Evolutionary conservation across 2,113 vertebrate species (phyloP).

Genomic region (Cyprinodon variegatus): DNA sequence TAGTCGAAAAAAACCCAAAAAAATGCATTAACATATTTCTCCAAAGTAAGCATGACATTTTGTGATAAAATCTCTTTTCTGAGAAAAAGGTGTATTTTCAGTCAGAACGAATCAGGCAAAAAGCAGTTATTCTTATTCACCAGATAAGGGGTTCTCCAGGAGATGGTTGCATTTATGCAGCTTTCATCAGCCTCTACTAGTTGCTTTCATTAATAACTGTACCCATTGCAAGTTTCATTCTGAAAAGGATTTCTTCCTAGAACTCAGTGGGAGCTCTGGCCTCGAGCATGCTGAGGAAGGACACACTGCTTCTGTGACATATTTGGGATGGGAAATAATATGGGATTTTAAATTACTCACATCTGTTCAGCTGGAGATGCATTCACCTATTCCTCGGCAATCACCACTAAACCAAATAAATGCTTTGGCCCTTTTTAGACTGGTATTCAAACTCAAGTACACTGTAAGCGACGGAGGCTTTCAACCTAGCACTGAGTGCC

Average conservation of each 20-base stretch:
- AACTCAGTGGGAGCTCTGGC: conserved; percentile 9
- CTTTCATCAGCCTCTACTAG: conserved; percentile 5
- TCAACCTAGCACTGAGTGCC: conserved; percentile 34
- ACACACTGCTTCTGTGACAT: conserved; percentile 24
- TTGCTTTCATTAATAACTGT: conserved; percentile 44
- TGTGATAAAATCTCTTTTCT: background rate
- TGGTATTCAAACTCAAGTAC: conserved; percentile 46
- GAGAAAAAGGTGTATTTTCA: conserved; percentile 5
- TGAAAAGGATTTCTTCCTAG: conserved; percentile 36
- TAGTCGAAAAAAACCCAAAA: background rate
- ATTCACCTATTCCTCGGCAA: conserved; percentile 14
- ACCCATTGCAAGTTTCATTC: conserved; percentile 28
- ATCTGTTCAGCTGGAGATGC: conserved; percentile 43
- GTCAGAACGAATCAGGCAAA: conserved; percentile 25
- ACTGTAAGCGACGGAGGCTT: conserved; percentile 48
- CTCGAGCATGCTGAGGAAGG: background rate
- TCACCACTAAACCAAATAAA: conserved; percentile 44
- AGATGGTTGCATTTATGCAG: background rate
- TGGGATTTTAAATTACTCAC: conserved; percentile 42
- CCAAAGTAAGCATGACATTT: background rate
- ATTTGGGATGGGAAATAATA: conserved; percentile 59
- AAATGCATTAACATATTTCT: background rate
- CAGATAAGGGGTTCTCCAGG: conserved; percentile 4
- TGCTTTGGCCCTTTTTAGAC: conserved; percentile 40
- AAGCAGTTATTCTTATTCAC: conserved; percentile 11